Evolutionary conservation across 2,797 vertebrate genomes (phyloP), one percentile per base, ranked within the genome.

Genomic region (Poecilia wingei): DNA sequence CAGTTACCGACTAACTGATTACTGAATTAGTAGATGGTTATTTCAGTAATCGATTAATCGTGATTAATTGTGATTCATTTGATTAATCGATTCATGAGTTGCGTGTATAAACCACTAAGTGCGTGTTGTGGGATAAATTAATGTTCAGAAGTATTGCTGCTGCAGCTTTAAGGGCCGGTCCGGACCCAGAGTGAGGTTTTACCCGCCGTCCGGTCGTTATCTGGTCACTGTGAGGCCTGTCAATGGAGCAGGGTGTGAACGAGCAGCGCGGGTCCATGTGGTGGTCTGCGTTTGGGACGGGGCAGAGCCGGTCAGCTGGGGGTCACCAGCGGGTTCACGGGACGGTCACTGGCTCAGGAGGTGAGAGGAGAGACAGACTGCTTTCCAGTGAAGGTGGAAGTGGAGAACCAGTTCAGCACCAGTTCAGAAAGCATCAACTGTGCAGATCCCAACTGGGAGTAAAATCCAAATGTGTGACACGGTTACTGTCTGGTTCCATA

Each of bases 251-350:
- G 22, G n/a, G 66, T 81, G 73, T 71, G 2, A 79, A 75, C 47
- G 61, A 43, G 73, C 82, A 18, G 66, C 51, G 49, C 47, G 3
- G 55, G 79, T 22, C 80, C 41, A 83, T 33, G 83, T 92, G 94
- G 84, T 94, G 95, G 75, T 88, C 85, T 87, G 89, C 70, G 82
- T 91, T 88, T 83, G 86, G 85, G 84, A 78, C 72, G 43, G 51
- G 25, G 94, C 92, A 94, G 94, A 92, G 93, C 89, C 92, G 93
- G 93, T 94, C 91, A 85, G 88, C 91, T 82, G 71, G 91, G 93
- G 97, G 96, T 97, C 96, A 95, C 81, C 71, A n/a, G 87, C 74
- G 95, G 94, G 97, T 96, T 98, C 97, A 97, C 75, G 81, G 93
- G 92, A 94, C 94, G 96, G 97, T 97, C 96, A 96, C 92, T 78